These are phyloP conservation scores for Menidia menidia DNA, from an alignment of 2,797 vertebrate genomes.

Conservation along the genomic window DNA sequence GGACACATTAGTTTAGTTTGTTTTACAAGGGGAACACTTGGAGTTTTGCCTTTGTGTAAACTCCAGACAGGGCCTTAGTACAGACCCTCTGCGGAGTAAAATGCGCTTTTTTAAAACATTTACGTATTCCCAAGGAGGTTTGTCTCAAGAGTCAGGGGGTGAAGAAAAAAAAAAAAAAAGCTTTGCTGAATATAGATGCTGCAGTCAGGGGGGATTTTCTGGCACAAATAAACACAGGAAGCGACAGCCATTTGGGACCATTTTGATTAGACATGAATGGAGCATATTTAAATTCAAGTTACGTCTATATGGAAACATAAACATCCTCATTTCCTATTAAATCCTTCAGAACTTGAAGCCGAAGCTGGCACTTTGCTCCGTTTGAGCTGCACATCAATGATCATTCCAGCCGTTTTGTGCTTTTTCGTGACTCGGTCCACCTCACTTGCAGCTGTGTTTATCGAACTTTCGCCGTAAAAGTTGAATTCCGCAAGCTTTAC, in stretches of 20 bases:
- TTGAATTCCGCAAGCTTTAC: constrained; percentile 13
- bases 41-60: constrained; percentile 37
- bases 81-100: constrained; percentile 25
- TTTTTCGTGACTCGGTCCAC: constrained; percentile 30
- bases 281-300: constrained; percentile 58
- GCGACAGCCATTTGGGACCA: constrained; percentile 50
- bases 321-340: constrained; percentile 67
- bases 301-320: constrained; percentile 68
- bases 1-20: constrained; percentile 49
- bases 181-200: constrained; percentile 52
- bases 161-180: constrained; percentile 40
- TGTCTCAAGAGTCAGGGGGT: constrained; percentile 16
- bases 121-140: constrained; percentile 45
- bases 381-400: constrained; percentile 13
- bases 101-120: constrained; percentile 17
- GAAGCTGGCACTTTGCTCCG: constrained; percentile 10
- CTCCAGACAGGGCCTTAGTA: constrained; percentile 44
- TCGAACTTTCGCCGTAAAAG: constrained; percentile 29
- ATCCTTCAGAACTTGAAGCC: constrained; percentile 35
- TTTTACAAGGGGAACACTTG: constrained; percentile 38
- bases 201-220: constrained; percentile 64
- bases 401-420: constrained; percentile 39
- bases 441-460: constrained; percentile 53
- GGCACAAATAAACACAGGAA: constrained; percentile 82
- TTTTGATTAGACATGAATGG: constrained; percentile 64